A percentile compares a stretch with the other conserved stretches of the same genome.
Conservation (phyloP, 2,888 invertebrate species). For the Hanleya hanleyi region DNA sequence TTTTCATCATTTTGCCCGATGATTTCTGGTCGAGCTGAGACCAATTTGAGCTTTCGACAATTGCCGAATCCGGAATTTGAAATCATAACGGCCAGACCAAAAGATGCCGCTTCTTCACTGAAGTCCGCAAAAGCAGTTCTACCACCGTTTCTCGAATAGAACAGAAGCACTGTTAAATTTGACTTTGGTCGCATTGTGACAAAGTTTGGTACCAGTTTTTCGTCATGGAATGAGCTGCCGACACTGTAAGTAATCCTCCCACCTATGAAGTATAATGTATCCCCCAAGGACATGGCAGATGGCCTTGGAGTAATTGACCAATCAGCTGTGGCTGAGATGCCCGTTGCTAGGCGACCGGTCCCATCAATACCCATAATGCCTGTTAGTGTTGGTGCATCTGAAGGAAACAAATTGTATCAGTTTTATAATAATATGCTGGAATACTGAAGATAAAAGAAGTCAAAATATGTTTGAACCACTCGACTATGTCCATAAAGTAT, state of each 20-base stretch:
- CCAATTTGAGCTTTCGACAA: slow-evolving; percentile 44
- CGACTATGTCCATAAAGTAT: too few species aligned
- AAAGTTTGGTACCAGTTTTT: slow-evolving; percentile 46
- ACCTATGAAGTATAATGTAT: slow-evolving; percentile 45
- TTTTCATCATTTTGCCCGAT: slow-evolving; percentile 51
- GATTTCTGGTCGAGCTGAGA: slow-evolving; percentile 53
- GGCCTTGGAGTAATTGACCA: slow-evolving; percentile 55
- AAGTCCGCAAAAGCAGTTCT: too few species aligned
- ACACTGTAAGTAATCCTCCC: slow-evolving; percentile 48
- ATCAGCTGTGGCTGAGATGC: slow-evolving; percentile 36
- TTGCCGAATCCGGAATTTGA: slow-evolving; percentile 47
- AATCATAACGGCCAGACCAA: slow-evolving; percentile 49
- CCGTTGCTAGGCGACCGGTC: slow-evolving; percentile 35
- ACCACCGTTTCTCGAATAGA: slow-evolving; percentile 26
- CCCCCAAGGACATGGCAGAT: slow-evolving; percentile 43
- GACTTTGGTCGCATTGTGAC: slow-evolving; percentile 54
- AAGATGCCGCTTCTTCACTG: slow-evolving; percentile 36
- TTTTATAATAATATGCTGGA: too few species aligned
- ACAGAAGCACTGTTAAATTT: slow-evolving; percentile 47
- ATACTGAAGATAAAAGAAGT: too few species aligned
- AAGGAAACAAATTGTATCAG: not conserved
- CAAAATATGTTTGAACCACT: too few species aligned
- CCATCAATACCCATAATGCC: slow-evolving; percentile 47
- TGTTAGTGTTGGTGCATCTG: slow-evolving; percentile 38
- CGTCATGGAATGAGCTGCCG: slow-evolving; percentile 39